phyloP scores from a whole-genome alignment of 2,113 vertebrate species.

The Sturnira hondurensis region DNA sequence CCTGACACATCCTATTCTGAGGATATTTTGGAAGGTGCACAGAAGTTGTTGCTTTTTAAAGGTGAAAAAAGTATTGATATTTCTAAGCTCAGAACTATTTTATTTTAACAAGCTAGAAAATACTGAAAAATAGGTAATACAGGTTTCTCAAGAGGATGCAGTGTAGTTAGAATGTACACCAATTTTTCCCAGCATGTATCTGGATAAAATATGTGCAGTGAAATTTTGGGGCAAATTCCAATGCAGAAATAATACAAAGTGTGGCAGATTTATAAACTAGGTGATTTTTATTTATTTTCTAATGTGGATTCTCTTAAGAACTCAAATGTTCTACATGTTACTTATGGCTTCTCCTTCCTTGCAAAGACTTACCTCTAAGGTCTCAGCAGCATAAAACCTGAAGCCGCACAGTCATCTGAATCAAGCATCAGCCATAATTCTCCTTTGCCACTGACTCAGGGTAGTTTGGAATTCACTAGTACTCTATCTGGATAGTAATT shows the following conservation, averaged over 20 bases:
- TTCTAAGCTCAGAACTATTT: conserved; percentile 55
- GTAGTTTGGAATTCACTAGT: not conserved
- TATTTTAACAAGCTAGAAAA: conserved; percentile 65
- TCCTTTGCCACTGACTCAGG: not conserved
- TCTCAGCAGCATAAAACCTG: conserved; percentile 46
- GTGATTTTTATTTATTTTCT: conserved; percentile 71
- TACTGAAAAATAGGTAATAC: conserved; percentile 41
- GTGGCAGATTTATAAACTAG: conserved; percentile 65
- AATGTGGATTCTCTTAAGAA: conserved; percentile 59
- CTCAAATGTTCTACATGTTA: conserved; percentile 49
- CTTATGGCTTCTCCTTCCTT: conserved; percentile 60
- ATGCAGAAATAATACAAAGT: conserved; percentile 62
- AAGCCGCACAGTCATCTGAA: not conserved
- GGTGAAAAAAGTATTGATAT: conserved; percentile 47
- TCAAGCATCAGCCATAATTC: conserved; percentile 2
- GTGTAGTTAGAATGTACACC: conserved; percentile 18
- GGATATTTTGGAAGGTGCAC: conserved; percentile 35
- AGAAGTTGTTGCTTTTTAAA: conserved; percentile 41
- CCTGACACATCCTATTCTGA: conserved; percentile 11
- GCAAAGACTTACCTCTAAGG: conserved; percentile 39
- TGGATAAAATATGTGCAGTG: conserved; percentile 61
- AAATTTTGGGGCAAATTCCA: conserved; percentile 65
- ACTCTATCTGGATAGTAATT: conserved; percentile 33
- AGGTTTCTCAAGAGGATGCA: conserved; percentile 55
- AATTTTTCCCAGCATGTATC: conserved; percentile 6